Evolutionary conservation across 2,888 invertebrate species (phyloP).

Genomic region (Dusona sp.): DNA sequence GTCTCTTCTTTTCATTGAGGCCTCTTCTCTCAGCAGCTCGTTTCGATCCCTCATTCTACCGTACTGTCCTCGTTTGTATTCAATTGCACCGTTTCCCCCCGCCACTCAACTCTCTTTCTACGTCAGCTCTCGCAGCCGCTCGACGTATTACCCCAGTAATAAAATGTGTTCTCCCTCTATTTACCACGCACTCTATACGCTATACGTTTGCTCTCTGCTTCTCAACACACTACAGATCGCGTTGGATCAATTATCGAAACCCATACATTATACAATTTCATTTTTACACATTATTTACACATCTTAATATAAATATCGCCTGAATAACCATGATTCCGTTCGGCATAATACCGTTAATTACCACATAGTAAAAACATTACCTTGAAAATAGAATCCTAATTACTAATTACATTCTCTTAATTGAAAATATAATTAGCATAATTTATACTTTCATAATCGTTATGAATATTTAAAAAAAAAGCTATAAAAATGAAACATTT

Average conservation of each 20-base stretch:
- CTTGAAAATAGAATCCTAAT: neutral
- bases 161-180: constrained; percentile 58
- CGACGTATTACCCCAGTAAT: constrained; percentile 56
- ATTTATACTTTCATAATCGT: neutral
- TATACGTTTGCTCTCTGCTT: constrained; percentile 46
- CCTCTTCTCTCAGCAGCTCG: constrained; percentile 47
- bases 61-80: constrained; percentile 63
- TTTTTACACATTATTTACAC: constrained; percentile 14
- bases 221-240: constrained; percentile 38
- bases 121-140: constrained; percentile 44
- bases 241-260: constrained; percentile 39
- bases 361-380: neutral
- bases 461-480: neutral
- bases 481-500: neutral
- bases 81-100: constrained; percentile 46
- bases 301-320: neutral
- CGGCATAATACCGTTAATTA: neutral
- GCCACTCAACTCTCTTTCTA: constrained; percentile 49
- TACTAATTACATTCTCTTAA: neutral
- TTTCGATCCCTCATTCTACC: constrained; percentile 49
- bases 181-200: neutral
- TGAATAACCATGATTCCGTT: neutral
- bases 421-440: neutral
- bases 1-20: constrained; percentile 53
- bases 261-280: constrained; percentile 24